Evolutionary conservation across 2,888 invertebrate genomes (phyloP).

Genomic region (Lasioglossum malachurum): DNA sequence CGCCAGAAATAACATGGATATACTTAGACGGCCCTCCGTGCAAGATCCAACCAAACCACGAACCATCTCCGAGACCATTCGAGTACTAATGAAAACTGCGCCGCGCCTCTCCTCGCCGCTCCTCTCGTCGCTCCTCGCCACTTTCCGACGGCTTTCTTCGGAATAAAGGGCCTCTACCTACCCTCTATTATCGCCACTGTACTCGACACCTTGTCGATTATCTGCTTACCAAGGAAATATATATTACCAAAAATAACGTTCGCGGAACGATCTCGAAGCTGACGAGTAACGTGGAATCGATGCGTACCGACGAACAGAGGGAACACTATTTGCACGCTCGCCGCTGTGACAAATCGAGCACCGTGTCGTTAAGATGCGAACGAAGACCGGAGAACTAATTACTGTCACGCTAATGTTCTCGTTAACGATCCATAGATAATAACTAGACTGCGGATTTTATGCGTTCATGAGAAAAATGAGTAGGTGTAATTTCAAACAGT

Average conservation of each 20-base stretch:
- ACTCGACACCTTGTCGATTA: constrained; percentile 9
- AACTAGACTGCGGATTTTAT: not conserved
- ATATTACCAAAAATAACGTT: not conserved
- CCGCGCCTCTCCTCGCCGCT: constrained; percentile 40
- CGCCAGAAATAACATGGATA: constrained; percentile 84
- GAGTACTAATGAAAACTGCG: constrained; percentile 79
- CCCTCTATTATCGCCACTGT: not conserved
- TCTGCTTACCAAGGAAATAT: not conserved
- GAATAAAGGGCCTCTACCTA: not conserved
- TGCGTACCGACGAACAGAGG: not conserved
- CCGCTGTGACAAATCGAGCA: constrained; percentile 54
- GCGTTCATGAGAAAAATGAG: too few species aligned
- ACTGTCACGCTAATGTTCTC: constrained; percentile 77
- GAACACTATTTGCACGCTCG: constrained; percentile 24
- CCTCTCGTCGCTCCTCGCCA: not conserved
- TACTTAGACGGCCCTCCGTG: constrained; percentile 84
- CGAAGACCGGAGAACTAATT: constrained; percentile 59
- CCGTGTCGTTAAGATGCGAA: constrained; percentile 38
- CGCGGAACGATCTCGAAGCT: not conserved
- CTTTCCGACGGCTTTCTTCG: constrained; percentile 4
- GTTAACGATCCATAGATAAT: constrained; percentile 18
- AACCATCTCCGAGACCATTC: constrained; percentile 66
- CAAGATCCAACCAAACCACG: constrained; percentile 78
- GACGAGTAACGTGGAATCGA: not conserved
- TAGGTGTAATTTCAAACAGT: too few species aligned